Evolutionary conservation across 2,888 invertebrate species (phyloP).

Genomic region (Listrodromus nycthemerus): DNA sequence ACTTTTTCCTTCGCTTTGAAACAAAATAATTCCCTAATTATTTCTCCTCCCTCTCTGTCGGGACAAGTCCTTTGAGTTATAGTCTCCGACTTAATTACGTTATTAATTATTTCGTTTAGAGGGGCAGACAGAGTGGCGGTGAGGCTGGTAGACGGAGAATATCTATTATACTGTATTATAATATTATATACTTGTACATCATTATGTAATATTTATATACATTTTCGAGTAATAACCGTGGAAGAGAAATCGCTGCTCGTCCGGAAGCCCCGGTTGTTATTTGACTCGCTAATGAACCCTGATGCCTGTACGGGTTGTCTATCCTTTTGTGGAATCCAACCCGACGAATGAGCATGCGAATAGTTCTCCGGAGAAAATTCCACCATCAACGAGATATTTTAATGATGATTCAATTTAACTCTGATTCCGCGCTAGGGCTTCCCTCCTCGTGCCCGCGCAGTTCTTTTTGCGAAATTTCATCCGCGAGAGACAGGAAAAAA

Average conservation of each 20-base stretch:
- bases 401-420: slow-evolving; percentile 25
- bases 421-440: slow-evolving; percentile 11
- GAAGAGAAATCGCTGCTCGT: slow-evolving; percentile 23
- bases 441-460: background rate
- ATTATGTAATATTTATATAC: slow-evolving; percentile 1
- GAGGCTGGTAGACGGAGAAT: background rate
- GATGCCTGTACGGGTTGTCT: slow-evolving; percentile 11
- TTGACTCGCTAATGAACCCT: slow-evolving; percentile 43
- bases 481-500: background rate
- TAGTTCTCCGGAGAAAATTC: background rate
- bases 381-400: slow-evolving; percentile 30
- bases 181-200: slow-evolving; percentile 6
- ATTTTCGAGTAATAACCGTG: slow-evolving; percentile 1
- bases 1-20: slow-evolving; percentile 72
- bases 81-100: slow-evolving; percentile 74
- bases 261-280: slow-evolving; percentile 30
- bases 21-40: slow-evolving; percentile 81
- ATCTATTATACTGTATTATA: slow-evolving; percentile 17
- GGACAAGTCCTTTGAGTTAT: slow-evolving; percentile 72
- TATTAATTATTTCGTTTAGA: slow-evolving; percentile 75
- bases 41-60: slow-evolving; percentile 70
- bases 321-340: slow-evolving; percentile 10
- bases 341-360: slow-evolving; percentile 19
- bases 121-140: slow-evolving; percentile 56
- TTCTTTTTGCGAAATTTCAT: slow-evolving; percentile 26